A percentile compares a stretch with the other conserved stretches of the same genome.
These are phyloP conservation scores for Kryphioiulus occultus DNA, from an alignment of 2,888 invertebrate genomes.

Conservation along the genomic window DNA sequence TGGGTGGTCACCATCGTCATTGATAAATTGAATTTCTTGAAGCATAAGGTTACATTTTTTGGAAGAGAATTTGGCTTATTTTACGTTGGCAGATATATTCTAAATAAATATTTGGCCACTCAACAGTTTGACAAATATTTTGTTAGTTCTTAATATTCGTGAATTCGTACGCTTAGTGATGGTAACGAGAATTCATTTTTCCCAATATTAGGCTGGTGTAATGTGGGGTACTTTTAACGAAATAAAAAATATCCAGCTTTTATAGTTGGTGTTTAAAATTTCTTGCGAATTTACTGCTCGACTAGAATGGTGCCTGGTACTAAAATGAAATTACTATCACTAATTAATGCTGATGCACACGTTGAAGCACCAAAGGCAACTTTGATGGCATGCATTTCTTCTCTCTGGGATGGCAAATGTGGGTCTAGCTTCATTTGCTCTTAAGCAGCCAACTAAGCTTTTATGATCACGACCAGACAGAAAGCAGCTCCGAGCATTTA, in stretches of 20 bases:
- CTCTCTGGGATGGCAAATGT: neutral
- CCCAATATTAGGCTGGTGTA: neutral
- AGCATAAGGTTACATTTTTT: no score
- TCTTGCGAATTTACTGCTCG: neutral
- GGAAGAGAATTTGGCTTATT: no score
- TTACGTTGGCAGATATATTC: no score
- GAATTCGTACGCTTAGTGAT: neutral
- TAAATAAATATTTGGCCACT: no score
- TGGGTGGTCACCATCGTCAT: no score
- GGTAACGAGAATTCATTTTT: neutral
- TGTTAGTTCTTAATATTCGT: neutral
- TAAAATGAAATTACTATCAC: conserved; percentile 32
- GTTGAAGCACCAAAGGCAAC: neutral
- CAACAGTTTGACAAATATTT: neutral
- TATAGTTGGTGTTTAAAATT: conserved; percentile 1
- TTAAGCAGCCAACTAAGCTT: conserved; percentile 21
- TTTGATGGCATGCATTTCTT: neutral
- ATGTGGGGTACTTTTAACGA: neutral
- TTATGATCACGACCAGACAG: conserved; percentile 21
- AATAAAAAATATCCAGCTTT: neutral
- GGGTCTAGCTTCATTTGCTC: conserved; percentile 35
- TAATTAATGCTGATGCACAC: conserved; percentile 20
- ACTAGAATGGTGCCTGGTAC: neutral
- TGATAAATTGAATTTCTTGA: no score
- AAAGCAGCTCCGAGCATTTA: conserved; percentile 21